phyloP scores from a whole-genome alignment of 1,140 invertebrate species.

The Eueides isabella region DNA sequence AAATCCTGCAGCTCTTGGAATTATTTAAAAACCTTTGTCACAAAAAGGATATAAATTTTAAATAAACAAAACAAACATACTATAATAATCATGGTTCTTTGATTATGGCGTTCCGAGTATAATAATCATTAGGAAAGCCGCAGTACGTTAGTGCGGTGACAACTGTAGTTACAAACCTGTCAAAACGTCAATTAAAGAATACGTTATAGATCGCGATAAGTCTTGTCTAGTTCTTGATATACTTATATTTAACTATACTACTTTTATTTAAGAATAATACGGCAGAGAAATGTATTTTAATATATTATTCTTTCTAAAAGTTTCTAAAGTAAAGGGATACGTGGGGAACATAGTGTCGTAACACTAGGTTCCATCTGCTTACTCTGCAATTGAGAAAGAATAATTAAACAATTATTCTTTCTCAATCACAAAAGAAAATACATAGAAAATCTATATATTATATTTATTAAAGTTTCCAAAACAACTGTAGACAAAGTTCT shows the following conservation, averaged over 20 bases:
- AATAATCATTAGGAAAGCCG: background rate
- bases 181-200: background rate
- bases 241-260: background rate
- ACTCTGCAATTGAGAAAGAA: too few relatives aligned
- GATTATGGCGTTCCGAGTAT: too few relatives aligned
- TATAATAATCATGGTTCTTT: too few relatives aligned
- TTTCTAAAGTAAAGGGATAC: too few relatives aligned
- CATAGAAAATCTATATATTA: background rate
- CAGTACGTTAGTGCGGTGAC: background rate
- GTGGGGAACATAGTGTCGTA: background rate
- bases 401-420: too few relatives aligned
- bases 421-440: background rate
- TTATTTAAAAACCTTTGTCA: too few relatives aligned
- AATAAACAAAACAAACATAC: too few relatives aligned
- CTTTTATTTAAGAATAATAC: too few relatives aligned
- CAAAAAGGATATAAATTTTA: too few relatives aligned
- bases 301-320: too few relatives aligned
- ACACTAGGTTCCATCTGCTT: background rate
- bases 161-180: background rate
- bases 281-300: too few relatives aligned
- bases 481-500: conserved; percentile 15
- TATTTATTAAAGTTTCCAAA: conserved; percentile 12
- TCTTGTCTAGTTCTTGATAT: background rate
- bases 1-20: too few relatives aligned
- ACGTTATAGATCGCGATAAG: background rate